These are phyloP conservation scores for Acanthaster planci DNA, from an alignment of 35 echinoderm and acorn worm genomes.

Conservation along the genomic window DNA sequence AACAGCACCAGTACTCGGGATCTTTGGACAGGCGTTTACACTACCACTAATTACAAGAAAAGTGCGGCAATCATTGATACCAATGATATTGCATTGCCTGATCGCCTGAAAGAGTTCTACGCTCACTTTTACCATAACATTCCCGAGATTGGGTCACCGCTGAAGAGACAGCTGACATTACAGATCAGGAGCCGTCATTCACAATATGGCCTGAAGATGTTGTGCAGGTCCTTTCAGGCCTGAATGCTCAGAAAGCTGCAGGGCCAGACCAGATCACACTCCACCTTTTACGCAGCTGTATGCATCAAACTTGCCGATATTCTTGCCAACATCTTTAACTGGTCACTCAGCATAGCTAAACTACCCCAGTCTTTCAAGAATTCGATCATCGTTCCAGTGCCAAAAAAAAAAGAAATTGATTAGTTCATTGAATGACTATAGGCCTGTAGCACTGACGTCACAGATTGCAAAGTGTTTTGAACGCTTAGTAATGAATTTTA, in stretches of 20 bases:
- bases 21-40: neutral
- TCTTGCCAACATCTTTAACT: neutral
- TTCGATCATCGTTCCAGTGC: neutral
- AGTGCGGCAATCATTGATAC: neutral
- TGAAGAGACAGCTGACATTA: neutral
- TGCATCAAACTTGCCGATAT: neutral
- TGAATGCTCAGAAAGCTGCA: neutral
- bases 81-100: neutral
- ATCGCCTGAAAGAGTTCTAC: neutral
- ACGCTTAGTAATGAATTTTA: constrained; percentile 14
- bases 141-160: neutral
- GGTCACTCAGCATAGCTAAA: neutral
- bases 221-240: neutral
- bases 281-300: neutral
- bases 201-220: neutral
- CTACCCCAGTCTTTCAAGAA: neutral
- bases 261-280: neutral
- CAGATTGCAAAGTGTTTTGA: constrained; percentile 20
- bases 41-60: neutral
- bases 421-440: constrained; percentile 8
- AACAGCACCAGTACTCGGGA: neutral
- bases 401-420: constrained; percentile 24
- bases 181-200: neutral
- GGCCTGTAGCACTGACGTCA: neutral
- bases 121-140: neutral